Evolutionary conservation across 53 echinoderm and acorn worm genomes (phyloP), one percentile per base, ranked within the genome.

Genomic region (Arbacia lixula): DNA sequence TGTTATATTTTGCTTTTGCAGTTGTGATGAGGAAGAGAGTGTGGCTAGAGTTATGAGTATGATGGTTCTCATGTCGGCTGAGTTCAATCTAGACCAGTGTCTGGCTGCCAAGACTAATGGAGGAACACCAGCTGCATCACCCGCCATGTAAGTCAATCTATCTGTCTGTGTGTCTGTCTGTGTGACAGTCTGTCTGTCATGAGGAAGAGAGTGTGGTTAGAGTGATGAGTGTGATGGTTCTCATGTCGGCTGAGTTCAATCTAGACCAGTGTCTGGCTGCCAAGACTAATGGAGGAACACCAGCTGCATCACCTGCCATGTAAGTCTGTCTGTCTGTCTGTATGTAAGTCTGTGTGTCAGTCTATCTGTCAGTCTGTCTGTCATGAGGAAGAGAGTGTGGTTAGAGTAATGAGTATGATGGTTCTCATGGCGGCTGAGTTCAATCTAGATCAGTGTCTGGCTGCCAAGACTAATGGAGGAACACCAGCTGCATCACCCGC

Each of bases 11-110:
- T n/a, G n/a, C n/a, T n/a, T 14, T 17, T 68, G 12, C 25, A 68
- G 69, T 22, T 68, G 69, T 68, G 69, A 68, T 39, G 69, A 68
- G 22, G 69, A 68, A n/a, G 69, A 68, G 24, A 5, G n/a, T 21
- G 69, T 64, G 3, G 64, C 30, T 6, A 31, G 58, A n/a, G 79
- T 58, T 20, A 36, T 36, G 11, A 57, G 56, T 58, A 4, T 79
- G 58, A 56, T 79, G 58, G 31, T 58, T 60, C 58, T 79, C 26
- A 11, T 79, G 20, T 21, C 49, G 16, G 75, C 89, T 14, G 95
- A 95, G 43, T 51, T 92, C 26, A 79, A 86, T 36, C 28, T 95
- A 3, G 95, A 95, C 58, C 84, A 90, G 68, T 74, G 90, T 51
- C 62, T 83, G 17, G 22, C 76, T 0, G 57, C 80, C 3, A 46